phyloP scores from a whole-genome alignment of 1,140 invertebrate species.

The Steinernema feltiae region DNA sequence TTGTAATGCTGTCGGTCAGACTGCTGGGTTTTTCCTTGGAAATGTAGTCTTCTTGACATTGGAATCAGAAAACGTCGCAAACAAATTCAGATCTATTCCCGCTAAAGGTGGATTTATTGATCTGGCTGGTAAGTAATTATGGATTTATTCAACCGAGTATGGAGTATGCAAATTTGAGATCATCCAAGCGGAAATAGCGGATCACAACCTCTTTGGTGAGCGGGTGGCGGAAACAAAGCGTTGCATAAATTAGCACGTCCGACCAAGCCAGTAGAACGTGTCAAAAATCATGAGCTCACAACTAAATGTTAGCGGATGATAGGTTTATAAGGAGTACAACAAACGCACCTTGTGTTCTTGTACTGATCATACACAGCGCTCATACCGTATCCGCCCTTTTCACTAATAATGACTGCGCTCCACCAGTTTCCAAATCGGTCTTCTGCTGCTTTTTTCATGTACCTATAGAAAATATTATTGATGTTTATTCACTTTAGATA shows the following conservation, averaged over 20 bases:
- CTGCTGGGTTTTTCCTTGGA: slow-evolving; percentile 90
- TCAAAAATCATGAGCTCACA: slow-evolving; percentile 55
- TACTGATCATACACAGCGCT: slow-evolving; percentile 54
- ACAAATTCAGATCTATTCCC: slow-evolving; percentile 75
- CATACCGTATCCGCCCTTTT: slow-evolving; percentile 56
- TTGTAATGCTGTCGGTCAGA: slow-evolving; percentile 96
- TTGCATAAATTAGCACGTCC: slow-evolving; percentile 46
- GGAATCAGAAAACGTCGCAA: slow-evolving; percentile 93
- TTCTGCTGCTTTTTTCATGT: slow-evolving; percentile 57
- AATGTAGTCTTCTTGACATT: slow-evolving; percentile 93
- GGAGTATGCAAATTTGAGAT: not conserved
- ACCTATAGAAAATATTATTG: slow-evolving; percentile 36
- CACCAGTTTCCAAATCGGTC: slow-evolving; percentile 57
- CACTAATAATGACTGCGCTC: slow-evolving; percentile 56
- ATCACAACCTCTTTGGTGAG: slow-evolving; percentile 17
- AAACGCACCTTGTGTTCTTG: slow-evolving; percentile 54
- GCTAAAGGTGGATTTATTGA: slow-evolving; percentile 73
- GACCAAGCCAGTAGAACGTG: slow-evolving; percentile 55
- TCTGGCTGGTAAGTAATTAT: slow-evolving; percentile 66
- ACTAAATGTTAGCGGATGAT: slow-evolving; percentile 35
- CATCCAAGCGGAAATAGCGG: slow-evolving; percentile 15
- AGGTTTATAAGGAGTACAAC: not conserved
- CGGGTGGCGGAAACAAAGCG: not conserved
- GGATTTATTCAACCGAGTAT: slow-evolving; percentile 14
- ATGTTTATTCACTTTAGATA: not conserved